phyloP scores from a whole-genome alignment of 2,888 invertebrate genomes.

The Eulithis testata region DNA sequence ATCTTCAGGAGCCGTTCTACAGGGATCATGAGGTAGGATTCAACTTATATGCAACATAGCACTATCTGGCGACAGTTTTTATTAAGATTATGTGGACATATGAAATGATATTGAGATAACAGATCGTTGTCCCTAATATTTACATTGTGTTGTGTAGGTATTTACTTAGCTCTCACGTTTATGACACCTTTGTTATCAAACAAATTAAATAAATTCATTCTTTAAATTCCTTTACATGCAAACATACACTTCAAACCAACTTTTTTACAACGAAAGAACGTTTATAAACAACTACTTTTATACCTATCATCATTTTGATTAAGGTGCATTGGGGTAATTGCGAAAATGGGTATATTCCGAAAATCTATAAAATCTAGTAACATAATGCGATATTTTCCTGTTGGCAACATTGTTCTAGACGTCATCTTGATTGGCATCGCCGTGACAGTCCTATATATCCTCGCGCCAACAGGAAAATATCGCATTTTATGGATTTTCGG shows the following conservation, averaged over 20 bases:
- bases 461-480: too few species aligned
- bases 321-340: too few species aligned
- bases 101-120: constrained; percentile 48
- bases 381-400: too few species aligned
- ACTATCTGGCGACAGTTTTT: not conserved
- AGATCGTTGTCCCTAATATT: constrained; percentile 49
- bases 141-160: constrained; percentile 39
- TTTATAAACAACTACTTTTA: not conserved
- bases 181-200: constrained; percentile 51
- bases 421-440: too few species aligned
- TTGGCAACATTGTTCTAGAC: too few species aligned
- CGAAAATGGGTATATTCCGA: too few species aligned
- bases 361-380: too few species aligned
- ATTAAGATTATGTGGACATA: not conserved
- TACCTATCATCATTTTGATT: not conserved
- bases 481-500: too few species aligned
- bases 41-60: not conserved
- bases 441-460: too few species aligned
- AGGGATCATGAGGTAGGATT: constrained; percentile 94
- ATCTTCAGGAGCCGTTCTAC: constrained; percentile 97
- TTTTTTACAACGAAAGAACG: not conserved
- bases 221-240: constrained; percentile 3
- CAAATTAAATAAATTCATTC: constrained; percentile 18
- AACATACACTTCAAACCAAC: not conserved
- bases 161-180: constrained; percentile 55